phyloP scores from a whole-genome alignment of 2,797 vertebrate species.

The Halcyon chelicuti region DNA sequence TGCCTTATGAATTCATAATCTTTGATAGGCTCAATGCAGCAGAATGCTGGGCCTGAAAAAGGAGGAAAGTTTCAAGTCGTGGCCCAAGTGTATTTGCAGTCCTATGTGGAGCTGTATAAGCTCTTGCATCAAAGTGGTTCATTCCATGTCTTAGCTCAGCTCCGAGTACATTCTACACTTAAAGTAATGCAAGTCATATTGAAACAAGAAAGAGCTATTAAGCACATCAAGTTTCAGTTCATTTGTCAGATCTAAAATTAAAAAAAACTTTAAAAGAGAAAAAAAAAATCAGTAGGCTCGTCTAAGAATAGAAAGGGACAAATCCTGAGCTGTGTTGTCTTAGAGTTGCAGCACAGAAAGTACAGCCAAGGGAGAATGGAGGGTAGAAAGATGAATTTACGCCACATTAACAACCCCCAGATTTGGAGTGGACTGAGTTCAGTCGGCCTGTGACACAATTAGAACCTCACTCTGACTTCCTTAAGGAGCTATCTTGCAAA shows the following conservation, averaged over 20 bases:
- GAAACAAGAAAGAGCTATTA: background rate
- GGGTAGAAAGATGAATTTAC: background rate
- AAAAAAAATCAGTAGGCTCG: background rate
- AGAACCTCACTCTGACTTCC: background rate
- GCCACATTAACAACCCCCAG: background rate
- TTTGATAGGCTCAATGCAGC: background rate
- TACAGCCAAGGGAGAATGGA: conserved; percentile 21
- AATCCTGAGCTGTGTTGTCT: background rate
- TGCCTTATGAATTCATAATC: background rate
- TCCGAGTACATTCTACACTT: background rate
- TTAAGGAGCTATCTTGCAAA: background rate
- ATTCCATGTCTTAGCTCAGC: background rate
- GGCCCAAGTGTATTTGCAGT: background rate
- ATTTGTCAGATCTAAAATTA: conserved; percentile 18
- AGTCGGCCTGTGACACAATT: background rate
- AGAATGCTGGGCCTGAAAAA: background rate
- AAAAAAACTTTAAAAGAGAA: background rate
- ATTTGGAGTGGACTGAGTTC: background rate
- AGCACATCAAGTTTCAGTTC: background rate
- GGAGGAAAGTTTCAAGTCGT: background rate
- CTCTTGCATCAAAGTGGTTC: background rate
- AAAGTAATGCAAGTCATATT: background rate
- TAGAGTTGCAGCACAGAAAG: conserved; percentile 47
- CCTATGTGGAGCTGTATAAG: background rate
- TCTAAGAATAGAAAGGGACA: conserved; percentile 59